These are phyloP conservation scores for Panopea generosa DNA, from an alignment of 2,888 invertebrate genomes.

Conservation along the genomic window DNA sequence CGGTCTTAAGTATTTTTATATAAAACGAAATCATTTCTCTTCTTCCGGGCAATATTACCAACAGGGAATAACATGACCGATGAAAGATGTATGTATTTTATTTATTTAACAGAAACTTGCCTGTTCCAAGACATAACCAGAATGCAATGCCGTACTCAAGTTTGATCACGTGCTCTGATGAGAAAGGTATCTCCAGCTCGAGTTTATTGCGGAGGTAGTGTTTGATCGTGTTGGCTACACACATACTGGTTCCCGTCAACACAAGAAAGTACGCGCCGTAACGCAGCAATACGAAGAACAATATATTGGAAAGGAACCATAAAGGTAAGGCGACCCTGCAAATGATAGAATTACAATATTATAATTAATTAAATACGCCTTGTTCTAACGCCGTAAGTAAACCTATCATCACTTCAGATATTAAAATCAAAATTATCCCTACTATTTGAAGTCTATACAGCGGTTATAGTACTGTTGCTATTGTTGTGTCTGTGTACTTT, in stretches of 20 bases:
- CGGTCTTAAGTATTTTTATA: no score
- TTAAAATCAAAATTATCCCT: no score
- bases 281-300: conserved; percentile 87
- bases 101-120: no score
- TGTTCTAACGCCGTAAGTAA: no score
- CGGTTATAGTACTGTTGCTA: no score
- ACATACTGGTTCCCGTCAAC: conserved; percentile 86
- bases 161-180: conserved; percentile 81
- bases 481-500: no score
- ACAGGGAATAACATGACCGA: no score
- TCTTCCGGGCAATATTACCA: no score
- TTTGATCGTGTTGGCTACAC: conserved; percentile 87
- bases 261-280: conserved; percentile 87
- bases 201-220: conserved; percentile 86
- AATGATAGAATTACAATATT: not conserved
- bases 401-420: no score
- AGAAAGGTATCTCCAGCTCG: conserved; percentile 87
- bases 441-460: not conserved
- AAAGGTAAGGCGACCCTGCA: conserved; percentile 87
- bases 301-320: conserved; percentile 87
- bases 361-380: no score
- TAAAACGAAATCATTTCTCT: no score
- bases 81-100: no score
- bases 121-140: conserved; percentile 86
- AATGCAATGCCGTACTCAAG: conserved; percentile 87